Evolutionary conservation across 2,888 invertebrate genomes (phyloP), one percentile per base, ranked within the genome.

Genomic region (Diploptera punctata): DNA sequence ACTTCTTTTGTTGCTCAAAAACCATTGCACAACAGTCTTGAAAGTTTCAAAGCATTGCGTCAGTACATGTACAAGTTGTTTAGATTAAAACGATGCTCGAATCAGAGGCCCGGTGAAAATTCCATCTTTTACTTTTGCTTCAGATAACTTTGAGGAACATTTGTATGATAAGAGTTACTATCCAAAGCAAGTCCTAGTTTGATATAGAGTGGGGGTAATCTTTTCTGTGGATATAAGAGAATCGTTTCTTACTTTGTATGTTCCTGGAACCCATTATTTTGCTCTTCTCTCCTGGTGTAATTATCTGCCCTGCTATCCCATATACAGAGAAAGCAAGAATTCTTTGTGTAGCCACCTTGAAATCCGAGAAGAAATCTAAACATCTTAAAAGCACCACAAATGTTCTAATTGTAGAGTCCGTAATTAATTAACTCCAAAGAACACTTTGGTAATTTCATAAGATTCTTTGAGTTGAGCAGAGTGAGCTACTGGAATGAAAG

Each of bases 311-410:
- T 52, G n/a, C 52, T 52, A 52, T 52, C 52, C 52, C 9, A 52
- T 7, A 52, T 10, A 10, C n/a, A n/a, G 9, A 52, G 7, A 52
- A n/a, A 19, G n/a, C n/a, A n/a, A n/a, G n/a, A n/a, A n/a, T n/a
- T n/a, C n/a, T n/a, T n/a, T n/a, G n/a, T n/a, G n/a, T n/a, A n/a
- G n/a, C 9, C 52, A 52, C 52, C n/a, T 52, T n/a, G 7, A 10
- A 52, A n/a, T 19, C 9, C 52, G 4, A 52, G n/a, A n/a, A 52
- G 52, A n/a, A 52, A 26, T 70, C 52, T n/a, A n/a, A 26, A 21
- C 67, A 67, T 68, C 68, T 68, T 52, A 21, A 24, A 24, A 24
- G n/a, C 68, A 21, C 61, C 52, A 47, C 33, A 43, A 44, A 57
- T 47, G 38, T 68, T 24, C 52, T 19, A 24, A 18, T 69, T 19